Base-by-base conservation (phyloP, 2,113 vertebrate species). In the Oxygymnocypris stewartii region DNA sequence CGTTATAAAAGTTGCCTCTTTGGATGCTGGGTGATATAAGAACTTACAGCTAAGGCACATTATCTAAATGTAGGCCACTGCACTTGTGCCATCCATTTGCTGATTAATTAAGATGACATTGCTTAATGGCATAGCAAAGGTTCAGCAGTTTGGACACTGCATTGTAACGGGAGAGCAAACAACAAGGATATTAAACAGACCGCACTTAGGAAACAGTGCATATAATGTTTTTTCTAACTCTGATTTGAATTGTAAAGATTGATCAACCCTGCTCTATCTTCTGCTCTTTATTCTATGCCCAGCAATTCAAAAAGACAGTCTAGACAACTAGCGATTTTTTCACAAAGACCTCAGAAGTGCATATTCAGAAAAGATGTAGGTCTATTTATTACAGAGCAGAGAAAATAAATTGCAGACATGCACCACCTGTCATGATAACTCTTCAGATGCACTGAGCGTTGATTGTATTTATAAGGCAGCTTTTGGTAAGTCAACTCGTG, bases 41-140 rank as follows among this genome's bases (percentile, higher is more conserved):
- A 63, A 77, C 37, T n/a, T 73, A 44, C 31, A 14, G 85, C 54
- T 65, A 47, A 79, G 25, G 51, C 40, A 79, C 84, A 90, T 92
- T 90, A 91, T 65, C 40, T 25, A 86, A 59, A 73, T 31, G 74
- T 77, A 86, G 89, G 90, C 79, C 89, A 89, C 67, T 61, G 57
- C 84, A 40, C 67, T 69, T 65, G 61, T 84, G 79, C 87, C 77
- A 79, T 88, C 87, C 84, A 82, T 10, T 79, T 89, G 71, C 87
- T 91, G 91, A 94, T 88, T 91, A 84, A 91, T 91, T 87, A 89
- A 86, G 59, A 81, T 83, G 85, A 86, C 83, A 40, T 89, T 87
- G 79, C 73, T 80, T 86, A 91, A 90, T 90, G 81, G 82, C 78
- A 88, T 67, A 82, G 88, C 80, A 88, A 76, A 88, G 82, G 85